Conservation (phyloP, 2,888 invertebrate species). For the Caradrina clavipalpis region DNA sequence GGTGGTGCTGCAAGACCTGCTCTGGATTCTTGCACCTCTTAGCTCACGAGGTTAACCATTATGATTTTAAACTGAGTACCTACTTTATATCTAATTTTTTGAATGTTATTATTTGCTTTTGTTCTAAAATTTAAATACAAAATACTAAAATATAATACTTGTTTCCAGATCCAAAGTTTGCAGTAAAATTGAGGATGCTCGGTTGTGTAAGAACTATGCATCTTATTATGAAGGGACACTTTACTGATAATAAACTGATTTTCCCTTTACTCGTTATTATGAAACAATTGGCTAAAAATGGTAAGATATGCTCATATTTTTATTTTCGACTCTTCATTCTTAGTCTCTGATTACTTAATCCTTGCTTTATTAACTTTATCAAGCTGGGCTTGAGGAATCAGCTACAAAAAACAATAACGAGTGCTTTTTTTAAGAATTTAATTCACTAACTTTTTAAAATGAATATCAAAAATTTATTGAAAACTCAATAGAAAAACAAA, state of each 20-base stretch:
- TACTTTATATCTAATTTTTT: slow-evolving; percentile 2
- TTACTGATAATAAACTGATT: slow-evolving; percentile 91
- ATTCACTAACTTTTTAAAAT: slow-evolving; percentile 10
- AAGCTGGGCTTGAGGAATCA: neutral
- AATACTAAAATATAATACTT: slow-evolving; percentile 8
- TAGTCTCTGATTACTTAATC: neutral
- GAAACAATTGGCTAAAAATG: slow-evolving; percentile 91
- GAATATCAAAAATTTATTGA: neutral
- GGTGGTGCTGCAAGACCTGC: slow-evolving; percentile 88
- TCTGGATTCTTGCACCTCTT: slow-evolving; percentile 91
- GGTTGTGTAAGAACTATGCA: slow-evolving; percentile 92
- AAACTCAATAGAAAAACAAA: neutral
- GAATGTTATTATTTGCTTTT: neutral
- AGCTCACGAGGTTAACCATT: slow-evolving; percentile 84
- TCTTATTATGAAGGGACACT: slow-evolving; percentile 91
- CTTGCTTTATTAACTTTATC: slow-evolving; percentile 8
- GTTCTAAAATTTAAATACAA: slow-evolving; percentile 8
- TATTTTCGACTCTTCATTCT: neutral
- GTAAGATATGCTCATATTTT: slow-evolving; percentile 77
- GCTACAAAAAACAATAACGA: neutral
- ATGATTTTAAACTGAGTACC: slow-evolving; percentile 41
- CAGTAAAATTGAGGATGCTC: slow-evolving; percentile 92
- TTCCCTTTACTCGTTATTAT: slow-evolving; percentile 91
- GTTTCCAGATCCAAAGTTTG: slow-evolving; percentile 92
- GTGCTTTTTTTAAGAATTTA: neutral